phyloP scores from a whole-genome alignment of 1,140 invertebrate genomes.

The Stenopsyche tienmushanensis region DNA sequence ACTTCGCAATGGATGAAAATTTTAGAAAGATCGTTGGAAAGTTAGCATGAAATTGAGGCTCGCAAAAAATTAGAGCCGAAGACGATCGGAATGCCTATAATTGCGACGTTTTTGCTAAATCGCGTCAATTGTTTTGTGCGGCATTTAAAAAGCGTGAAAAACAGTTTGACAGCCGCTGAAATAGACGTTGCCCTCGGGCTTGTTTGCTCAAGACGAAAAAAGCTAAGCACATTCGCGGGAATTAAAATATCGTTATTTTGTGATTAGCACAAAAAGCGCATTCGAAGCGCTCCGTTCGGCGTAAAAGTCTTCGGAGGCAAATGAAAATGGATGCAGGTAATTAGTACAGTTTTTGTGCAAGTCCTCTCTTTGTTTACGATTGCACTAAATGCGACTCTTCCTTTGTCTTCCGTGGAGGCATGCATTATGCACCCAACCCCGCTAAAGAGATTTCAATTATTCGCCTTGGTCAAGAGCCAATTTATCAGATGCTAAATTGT shows the following conservation, averaged over 20 bases:
- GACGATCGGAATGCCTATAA: too few species aligned
- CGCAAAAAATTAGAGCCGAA: too few species aligned
- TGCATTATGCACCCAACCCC: too few species aligned
- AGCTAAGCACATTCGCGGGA: constrained; percentile 19
- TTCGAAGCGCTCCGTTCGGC: background rate
- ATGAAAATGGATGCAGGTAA: constrained; percentile 28
- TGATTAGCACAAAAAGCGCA: constrained; percentile 17
- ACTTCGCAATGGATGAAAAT: too few species aligned
- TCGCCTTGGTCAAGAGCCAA: too few species aligned
- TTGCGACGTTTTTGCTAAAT: too few species aligned
- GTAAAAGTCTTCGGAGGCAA: constrained; percentile 13
- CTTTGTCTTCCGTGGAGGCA: too few species aligned
- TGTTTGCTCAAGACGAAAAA: constrained; percentile 13
- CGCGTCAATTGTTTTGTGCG: background rate
- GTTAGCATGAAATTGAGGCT: too few species aligned
- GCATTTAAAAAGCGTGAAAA: background rate
- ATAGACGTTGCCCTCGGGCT: constrained; percentile 13
- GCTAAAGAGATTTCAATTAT: too few species aligned
- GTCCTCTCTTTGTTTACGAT: constrained; percentile 5
- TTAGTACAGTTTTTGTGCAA: constrained; percentile 18
- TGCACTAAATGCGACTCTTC: too few species aligned
- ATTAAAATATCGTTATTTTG: constrained; percentile 31
- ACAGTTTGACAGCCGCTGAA: constrained; percentile 6
- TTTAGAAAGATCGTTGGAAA: too few species aligned
- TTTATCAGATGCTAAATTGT: too few species aligned